These are phyloP conservation scores for Bemisia tabaci DNA, from an alignment of 1,140 invertebrate species.

Conservation along the genomic window DNA sequence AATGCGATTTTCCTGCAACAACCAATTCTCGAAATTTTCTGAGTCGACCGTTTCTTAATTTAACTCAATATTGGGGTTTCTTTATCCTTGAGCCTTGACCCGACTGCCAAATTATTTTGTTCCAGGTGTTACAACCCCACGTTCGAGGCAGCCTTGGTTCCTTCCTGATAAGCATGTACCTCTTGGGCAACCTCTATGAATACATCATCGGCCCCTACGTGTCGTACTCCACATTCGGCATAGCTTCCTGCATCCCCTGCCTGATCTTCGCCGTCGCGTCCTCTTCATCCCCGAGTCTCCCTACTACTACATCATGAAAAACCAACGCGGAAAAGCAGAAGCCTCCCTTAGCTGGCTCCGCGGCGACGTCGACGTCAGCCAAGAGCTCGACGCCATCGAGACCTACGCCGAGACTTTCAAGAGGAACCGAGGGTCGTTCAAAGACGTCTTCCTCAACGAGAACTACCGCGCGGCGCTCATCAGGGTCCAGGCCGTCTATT, in stretches of 20 bases:
- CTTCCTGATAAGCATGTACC: slow-evolving; percentile 63
- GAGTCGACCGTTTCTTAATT: too few relatives aligned
- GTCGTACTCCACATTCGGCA: slow-evolving; percentile 48
- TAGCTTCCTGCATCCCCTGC: slow-evolving; percentile 44
- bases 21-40: too few relatives aligned
- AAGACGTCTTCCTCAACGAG: slow-evolving; percentile 66
- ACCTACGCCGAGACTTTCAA: slow-evolving; percentile 17
- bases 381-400: slow-evolving; percentile 18
- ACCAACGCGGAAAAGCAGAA: slow-evolving; percentile 44
- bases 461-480: slow-evolving; percentile 30
- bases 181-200: slow-evolving; percentile 59
- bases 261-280: slow-evolving; percentile 47
- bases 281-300: slow-evolving; percentile 71
- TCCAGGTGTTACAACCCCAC: slow-evolving; percentile 48
- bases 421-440: slow-evolving; percentile 27
- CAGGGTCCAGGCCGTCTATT: slow-evolving; percentile 19
- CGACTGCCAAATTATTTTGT: slow-evolving; percentile 81
- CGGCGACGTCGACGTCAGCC: slow-evolving; percentile 20
- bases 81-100: too few relatives aligned
- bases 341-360: slow-evolving; percentile 50
- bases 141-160: slow-evolving; percentile 39
- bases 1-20: too few relatives aligned
- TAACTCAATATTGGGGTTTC: too few relatives aligned
- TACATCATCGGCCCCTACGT: slow-evolving; percentile 62
- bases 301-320: slow-evolving; percentile 46